Percentiles rank a stretch among this genome's conserved stretches.
Evolutionary conservation across 2,888 invertebrate genomes (phyloP).

Genomic region (Leucophenga maculata): DNA sequence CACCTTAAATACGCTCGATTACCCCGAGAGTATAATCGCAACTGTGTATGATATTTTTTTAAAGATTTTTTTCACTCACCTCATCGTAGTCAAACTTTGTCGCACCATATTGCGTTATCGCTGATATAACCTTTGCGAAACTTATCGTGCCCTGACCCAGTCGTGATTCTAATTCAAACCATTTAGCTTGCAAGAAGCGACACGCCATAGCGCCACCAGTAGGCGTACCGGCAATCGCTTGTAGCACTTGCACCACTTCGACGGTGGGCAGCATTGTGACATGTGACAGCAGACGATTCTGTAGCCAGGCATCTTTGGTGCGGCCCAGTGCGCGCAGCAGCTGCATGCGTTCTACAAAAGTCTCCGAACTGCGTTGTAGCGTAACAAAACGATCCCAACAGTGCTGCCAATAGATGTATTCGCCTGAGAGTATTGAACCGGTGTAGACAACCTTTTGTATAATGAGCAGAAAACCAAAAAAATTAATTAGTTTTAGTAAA

Average conservation of each 20-base stretch:
- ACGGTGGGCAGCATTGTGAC: constrained; percentile 71
- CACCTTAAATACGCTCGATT: too few relatives aligned
- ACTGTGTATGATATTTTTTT: not conserved
- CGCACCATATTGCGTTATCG: constrained; percentile 72
- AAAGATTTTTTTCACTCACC: constrained; percentile 48
- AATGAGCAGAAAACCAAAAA: not conserved
- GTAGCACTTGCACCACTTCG: constrained; percentile 72
- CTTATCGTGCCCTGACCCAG: constrained; percentile 70
- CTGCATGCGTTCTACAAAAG: constrained; percentile 71
- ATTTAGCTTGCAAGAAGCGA: constrained; percentile 72
- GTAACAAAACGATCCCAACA: constrained; percentile 71
- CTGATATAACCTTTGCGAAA: constrained; percentile 73
- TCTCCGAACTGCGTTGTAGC: constrained; percentile 69
- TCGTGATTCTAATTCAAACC: constrained; percentile 71
- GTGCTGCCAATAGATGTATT: constrained; percentile 72
- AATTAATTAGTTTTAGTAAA: not conserved
- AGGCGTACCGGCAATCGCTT: constrained; percentile 72
- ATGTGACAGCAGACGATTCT: constrained; percentile 72
- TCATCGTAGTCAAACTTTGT: constrained; percentile 73
- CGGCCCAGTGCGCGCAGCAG: constrained; percentile 70
- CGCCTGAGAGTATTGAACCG: constrained; percentile 72
- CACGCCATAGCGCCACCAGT: constrained; percentile 73
- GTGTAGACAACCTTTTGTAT: constrained; percentile 70
- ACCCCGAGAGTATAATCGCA: too few relatives aligned
- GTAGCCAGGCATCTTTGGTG: constrained; percentile 73